These are phyloP conservation scores for Metridium senile DNA, from an alignment of 92 coral and sea anemone species.

Conservation along the genomic window DNA sequence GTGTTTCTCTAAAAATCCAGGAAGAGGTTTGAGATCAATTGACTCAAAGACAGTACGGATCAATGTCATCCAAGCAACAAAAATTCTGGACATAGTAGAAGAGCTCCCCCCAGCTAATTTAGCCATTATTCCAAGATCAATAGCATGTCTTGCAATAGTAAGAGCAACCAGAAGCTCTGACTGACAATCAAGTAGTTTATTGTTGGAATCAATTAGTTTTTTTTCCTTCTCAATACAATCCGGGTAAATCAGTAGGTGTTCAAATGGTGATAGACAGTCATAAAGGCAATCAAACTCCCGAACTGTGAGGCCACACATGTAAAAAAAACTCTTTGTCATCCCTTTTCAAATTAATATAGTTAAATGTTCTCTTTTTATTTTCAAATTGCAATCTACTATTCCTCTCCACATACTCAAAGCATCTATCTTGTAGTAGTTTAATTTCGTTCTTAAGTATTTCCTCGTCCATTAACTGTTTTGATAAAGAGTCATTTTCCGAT, in stretches of 20 bases:
- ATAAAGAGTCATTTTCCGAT: slow-evolving; percentile 53
- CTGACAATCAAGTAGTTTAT: slow-evolving; percentile 39
- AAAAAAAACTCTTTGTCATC: slow-evolving; percentile 44
- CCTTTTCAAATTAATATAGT: slow-evolving; percentile 37
- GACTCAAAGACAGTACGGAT: slow-evolving; percentile 29
- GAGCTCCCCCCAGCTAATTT: slow-evolving; percentile 47
- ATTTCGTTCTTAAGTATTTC: slow-evolving; percentile 42
- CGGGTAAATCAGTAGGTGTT: slow-evolving; percentile 47
- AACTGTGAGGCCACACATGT: slow-evolving; percentile 59
- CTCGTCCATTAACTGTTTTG: slow-evolving; percentile 23
- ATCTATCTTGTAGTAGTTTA: slow-evolving; percentile 38
- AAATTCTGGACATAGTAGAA: slow-evolving; percentile 55
- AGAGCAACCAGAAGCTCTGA: slow-evolving; percentile 56
- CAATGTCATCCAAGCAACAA: slow-evolving; percentile 47
- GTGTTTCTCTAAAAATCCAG: slow-evolving; percentile 42
- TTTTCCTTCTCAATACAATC: slow-evolving; percentile 42
- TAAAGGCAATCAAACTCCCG: slow-evolving; percentile 55
- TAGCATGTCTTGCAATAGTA: slow-evolving; percentile 53
- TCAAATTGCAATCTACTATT: slow-evolving; percentile 41
- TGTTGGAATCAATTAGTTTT: slow-evolving; percentile 25
- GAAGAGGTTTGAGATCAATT: slow-evolving; percentile 42
- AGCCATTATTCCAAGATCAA: slow-evolving; percentile 51
- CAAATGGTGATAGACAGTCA: slow-evolving; percentile 53
- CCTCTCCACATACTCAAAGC: slow-evolving; percentile 31
- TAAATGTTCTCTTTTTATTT: slow-evolving; percentile 30